Conservation (phyloP, 1,140 invertebrate genomes). For the Dinothrombium tinctorium region DNA sequence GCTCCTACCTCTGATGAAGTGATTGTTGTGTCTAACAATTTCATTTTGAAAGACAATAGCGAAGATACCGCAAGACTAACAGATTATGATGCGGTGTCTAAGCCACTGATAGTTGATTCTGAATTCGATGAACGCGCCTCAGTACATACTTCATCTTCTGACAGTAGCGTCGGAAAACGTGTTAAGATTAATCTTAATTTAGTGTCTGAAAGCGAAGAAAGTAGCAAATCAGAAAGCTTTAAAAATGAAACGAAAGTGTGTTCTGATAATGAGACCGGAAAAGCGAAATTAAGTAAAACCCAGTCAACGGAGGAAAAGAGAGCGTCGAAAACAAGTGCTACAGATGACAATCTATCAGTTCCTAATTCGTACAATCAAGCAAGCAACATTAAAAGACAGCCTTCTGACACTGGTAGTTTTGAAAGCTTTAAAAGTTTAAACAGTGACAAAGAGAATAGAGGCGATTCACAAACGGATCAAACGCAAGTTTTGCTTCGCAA, state of each 20-base stretch:
- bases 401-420: constrained; percentile 1
- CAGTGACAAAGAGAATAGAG: constrained; percentile 1
- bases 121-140: constrained; percentile 1
- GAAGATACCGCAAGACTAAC: too few relatives aligned
- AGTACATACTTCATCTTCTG: constrained; percentile 4
- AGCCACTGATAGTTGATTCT: neutral
- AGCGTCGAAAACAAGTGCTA: neutral
- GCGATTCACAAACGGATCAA: neutral
- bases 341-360: neutral
- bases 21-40: too few relatives aligned
- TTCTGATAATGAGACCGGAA: constrained; percentile 1
- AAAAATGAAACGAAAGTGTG: neutral
- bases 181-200: constrained; percentile 16
- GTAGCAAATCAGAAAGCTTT: too few relatives aligned
- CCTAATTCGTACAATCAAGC: neutral
- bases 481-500: neutral
- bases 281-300: too few relatives aligned
- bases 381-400: neutral
- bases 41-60: too few relatives aligned
- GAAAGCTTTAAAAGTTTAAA: constrained; percentile 1
- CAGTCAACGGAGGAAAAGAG: too few relatives aligned
- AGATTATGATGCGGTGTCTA: too few relatives aligned
- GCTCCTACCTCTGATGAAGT: neutral
- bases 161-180: constrained; percentile 5
- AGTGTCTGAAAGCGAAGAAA: constrained; percentile 5